A percentile compares a stretch with the other conserved stretches of the same genome.
phyloP scores from a whole-genome alignment of 2,797 vertebrate species.

The Clarias platycephalus region DNA sequence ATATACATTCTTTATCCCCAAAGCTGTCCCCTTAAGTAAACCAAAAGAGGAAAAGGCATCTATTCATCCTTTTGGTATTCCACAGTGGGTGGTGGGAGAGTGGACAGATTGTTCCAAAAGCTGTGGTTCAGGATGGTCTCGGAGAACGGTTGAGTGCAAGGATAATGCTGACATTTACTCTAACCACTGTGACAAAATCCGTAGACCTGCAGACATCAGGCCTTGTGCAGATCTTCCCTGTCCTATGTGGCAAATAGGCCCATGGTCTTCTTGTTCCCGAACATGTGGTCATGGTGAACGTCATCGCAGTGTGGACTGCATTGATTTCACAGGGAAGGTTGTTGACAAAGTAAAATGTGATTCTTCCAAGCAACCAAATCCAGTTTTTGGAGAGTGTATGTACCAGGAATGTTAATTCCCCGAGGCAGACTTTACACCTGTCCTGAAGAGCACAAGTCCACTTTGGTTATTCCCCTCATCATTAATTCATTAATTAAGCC shows the following conservation, averaged over 20 bases:
- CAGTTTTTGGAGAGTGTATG: constrained; percentile 66
- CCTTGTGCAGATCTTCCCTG: constrained; percentile 85
- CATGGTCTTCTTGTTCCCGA: constrained; percentile 83
- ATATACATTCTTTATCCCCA: constrained; percentile 93
- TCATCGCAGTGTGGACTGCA: constrained; percentile 75
- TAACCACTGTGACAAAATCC: constrained; percentile 75
- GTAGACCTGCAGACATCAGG: constrained; percentile 84
- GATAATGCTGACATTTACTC: constrained; percentile 79
- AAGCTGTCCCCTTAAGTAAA: constrained; percentile 76
- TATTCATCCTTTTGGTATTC: constrained; percentile 74
- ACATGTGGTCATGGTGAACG: constrained; percentile 79
- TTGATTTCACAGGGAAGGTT: constrained; percentile 77
- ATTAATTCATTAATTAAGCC: background rate
- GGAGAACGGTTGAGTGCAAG: constrained; percentile 84
- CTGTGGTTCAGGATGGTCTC: constrained; percentile 89
- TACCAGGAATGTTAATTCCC: constrained; percentile 76
- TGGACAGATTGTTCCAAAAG: constrained; percentile 93
- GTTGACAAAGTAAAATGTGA: constrained; percentile 77
- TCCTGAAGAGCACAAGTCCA: background rate
- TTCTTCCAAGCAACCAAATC: constrained; percentile 66
- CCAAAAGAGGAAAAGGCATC: constrained; percentile 76
- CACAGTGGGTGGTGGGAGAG: constrained; percentile 87
- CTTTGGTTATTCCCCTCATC: background rate
- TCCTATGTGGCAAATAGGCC: constrained; percentile 84
- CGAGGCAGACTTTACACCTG: background rate